phyloP scores from a whole-genome alignment of 2,888 invertebrate genomes.

The Chelonus formosanus region DNA sequence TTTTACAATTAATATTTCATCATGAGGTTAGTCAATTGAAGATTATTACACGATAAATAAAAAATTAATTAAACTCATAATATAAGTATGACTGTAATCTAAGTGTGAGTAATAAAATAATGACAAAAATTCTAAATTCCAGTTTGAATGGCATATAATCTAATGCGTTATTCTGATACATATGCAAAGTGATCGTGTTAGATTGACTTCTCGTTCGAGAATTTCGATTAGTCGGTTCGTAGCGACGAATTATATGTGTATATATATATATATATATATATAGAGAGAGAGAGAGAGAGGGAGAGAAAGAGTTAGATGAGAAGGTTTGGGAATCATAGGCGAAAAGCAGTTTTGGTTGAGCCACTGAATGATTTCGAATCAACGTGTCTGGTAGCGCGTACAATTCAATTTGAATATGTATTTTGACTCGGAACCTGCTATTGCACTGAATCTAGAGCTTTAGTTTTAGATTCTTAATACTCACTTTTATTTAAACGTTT shows the following conservation, averaged over 20 bases:
- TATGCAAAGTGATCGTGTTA: slow-evolving; percentile 61
- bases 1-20: no score
- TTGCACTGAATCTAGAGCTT: slow-evolving; percentile 16
- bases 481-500: no score
- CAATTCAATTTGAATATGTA: slow-evolving; percentile 66
- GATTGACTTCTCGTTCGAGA: slow-evolving; percentile 59
- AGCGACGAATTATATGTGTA: slow-evolving; percentile 32
- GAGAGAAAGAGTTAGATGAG: slow-evolving; percentile 23
- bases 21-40: no score
- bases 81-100: no score
- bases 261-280: slow-evolving; percentile 13
- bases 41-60: no score
- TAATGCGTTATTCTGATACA: no score
- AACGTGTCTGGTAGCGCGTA: slow-evolving; percentile 62
- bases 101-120: no score
- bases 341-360: slow-evolving; percentile 43
- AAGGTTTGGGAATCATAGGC: slow-evolving; percentile 29
- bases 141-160: no score
- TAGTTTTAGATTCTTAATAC: slow-evolving; percentile 12
- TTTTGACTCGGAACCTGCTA: slow-evolving; percentile 43
- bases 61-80: no score
- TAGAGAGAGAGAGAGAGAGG: slow-evolving; percentile 20
- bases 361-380: slow-evolving; percentile 63
- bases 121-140: no score
- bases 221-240: slow-evolving; percentile 61